A percentile compares a stretch with the other conserved stretches of the same genome.
Conservation (phyloP, 2,113 vertebrate genomes). For the Trochalopteron elliotii region DNA sequence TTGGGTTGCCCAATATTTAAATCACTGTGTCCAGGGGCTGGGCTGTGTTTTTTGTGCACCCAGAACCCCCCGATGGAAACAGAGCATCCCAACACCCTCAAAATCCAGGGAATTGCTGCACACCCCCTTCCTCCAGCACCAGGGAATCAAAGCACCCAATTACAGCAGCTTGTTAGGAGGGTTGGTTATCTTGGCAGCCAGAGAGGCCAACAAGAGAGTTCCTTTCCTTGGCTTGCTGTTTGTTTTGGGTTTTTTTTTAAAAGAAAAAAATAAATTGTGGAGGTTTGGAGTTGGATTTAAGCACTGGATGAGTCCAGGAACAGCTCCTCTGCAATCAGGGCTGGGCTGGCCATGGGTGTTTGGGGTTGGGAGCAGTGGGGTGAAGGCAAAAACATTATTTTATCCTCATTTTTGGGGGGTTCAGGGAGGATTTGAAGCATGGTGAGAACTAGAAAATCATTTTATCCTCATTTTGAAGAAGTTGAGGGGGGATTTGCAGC, state of each 20-base stretch:
- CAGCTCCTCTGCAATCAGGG: background rate
- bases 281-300: background rate
- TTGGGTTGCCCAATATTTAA: background rate
- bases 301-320: background rate
- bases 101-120: background rate
- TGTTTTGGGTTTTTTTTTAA: background rate
- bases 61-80: background rate
- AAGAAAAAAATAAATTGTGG: background rate
- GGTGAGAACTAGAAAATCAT: fast-evolving
- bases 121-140: background rate
- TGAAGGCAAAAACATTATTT: fast-evolving
- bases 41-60: fast-evolving
- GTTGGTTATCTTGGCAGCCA: slow-evolving; percentile 31
- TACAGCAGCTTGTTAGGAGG: slow-evolving; percentile 35
- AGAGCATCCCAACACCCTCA: background rate
- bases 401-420: background rate
- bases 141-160: background rate
- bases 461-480: background rate
- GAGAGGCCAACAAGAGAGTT: background rate
- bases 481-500: background rate
- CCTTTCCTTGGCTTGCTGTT: background rate
- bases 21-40: fast-evolving
- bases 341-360: background rate
- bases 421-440: background rate
- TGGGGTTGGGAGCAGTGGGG: background rate